These are phyloP conservation scores for Cataglyphis hispanica DNA, from an alignment of 1,140 invertebrate species.

Conservation along the genomic window DNA sequence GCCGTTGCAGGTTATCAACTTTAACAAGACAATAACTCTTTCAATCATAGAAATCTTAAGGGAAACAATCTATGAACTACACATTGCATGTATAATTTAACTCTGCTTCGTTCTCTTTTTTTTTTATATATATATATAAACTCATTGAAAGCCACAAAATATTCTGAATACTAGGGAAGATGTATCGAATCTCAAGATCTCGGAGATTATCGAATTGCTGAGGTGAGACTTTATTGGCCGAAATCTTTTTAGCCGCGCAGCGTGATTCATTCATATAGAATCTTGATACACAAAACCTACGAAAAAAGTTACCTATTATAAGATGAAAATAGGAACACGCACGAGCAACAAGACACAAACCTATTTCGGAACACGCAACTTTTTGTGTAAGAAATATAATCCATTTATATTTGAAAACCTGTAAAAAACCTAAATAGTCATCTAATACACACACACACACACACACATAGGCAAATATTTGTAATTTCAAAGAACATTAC, in stretches of 20 bases:
- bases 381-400: not conserved
- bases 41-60: not conserved
- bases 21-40: not conserved
- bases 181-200: slow-evolving; percentile 62
- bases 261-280: slow-evolving; percentile 78
- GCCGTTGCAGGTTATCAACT: not conserved
- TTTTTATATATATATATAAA: slow-evolving; percentile 1
- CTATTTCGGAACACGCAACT: slow-evolving; percentile 8
- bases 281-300: slow-evolving; percentile 76
- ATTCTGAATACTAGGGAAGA: not conserved
- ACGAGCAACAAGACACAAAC: slow-evolving; percentile 23
- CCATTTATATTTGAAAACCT: not conserved
- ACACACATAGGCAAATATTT: not conserved
- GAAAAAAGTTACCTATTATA: slow-evolving; percentile 71
- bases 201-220: slow-evolving; percentile 76
- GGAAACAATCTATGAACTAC: not conserved
- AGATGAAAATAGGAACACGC: slow-evolving; percentile 22
- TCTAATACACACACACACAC: not conserved
- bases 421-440: not conserved
- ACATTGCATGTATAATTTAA: not conserved
- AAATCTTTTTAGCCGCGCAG: slow-evolving; percentile 74
- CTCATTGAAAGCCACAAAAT: slow-evolving; percentile 28
- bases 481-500: not conserved
- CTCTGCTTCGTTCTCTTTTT: not conserved
- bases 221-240: slow-evolving; percentile 79